Percentiles rank a stretch among this genome's conserved stretches.
Evolutionary conservation across 2,113 vertebrate species (phyloP).

Genomic region (Chloebia gouldiae): DNA sequence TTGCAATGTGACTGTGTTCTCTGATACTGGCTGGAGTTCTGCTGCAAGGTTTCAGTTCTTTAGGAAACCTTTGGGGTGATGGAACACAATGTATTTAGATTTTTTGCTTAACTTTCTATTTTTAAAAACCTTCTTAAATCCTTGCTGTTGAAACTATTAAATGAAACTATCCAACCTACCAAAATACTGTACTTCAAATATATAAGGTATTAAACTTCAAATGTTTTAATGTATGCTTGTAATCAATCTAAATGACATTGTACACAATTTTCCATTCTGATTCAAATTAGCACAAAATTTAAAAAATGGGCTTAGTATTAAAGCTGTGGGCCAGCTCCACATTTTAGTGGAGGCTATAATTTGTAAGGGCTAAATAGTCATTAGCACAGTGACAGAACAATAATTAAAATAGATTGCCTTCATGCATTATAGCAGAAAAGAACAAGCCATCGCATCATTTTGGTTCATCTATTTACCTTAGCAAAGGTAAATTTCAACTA

Average conservation of each 20-base stretch:
- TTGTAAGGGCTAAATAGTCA: slow-evolving; percentile 24
- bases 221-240: not conserved
- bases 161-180: not conserved
- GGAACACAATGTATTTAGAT: not conserved
- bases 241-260: not conserved
- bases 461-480: not conserved
- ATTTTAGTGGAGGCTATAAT: not conserved
- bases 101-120: not conserved
- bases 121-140: not conserved
- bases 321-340: not conserved
- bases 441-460: not conserved
- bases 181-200: not conserved
- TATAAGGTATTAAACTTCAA: not conserved
- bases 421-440: not conserved
- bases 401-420: slow-evolving; percentile 31
- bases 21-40: not conserved
- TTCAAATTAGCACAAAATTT: not conserved
- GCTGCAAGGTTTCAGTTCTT: not conserved
- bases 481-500: not conserved
- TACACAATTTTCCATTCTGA: not conserved
- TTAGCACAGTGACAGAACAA: not conserved
- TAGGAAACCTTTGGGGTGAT: not conserved
- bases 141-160: not conserved
- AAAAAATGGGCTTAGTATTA: not conserved
- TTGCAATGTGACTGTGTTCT: not conserved